Evolutionary conservation across 2,888 invertebrate genomes (phyloP), one percentile per base, ranked within the genome.

Genomic region (Biston stratarius): DNA sequence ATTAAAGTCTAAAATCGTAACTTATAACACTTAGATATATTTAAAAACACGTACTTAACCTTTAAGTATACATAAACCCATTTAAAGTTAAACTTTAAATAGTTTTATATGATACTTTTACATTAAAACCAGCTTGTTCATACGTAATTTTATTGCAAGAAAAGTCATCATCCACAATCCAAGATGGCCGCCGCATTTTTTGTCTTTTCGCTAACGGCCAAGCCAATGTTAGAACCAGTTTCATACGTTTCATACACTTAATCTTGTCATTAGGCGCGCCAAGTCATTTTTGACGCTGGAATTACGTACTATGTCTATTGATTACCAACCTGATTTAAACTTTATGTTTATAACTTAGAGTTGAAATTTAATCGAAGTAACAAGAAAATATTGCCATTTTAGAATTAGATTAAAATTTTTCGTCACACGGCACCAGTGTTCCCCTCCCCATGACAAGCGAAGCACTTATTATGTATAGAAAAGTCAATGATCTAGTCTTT

Each of bases 191-290:
- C 69, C 76, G 68, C 61, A 67, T 88, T 89, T 85, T 90, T 88
- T 87, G 87, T 88, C 86, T 87, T 84, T 85, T 75, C 81, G 78
- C 83, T 86, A 87, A 86, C 87, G 86, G 86, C 84, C 79, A 70
- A 77, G 81, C 83, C 82, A 84, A 83, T 84, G 82, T 85, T 85
- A 87, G 83, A 88, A 88, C 89, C 86, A 83, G 89, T 88, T 88
- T 83, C 83, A 81, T 82, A 79, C 81, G 81, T 83, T 84, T 83
- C 84, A 85, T 86, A 84, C 82, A 82, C 85, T 83, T 87, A 88
- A 89, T 89, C 89, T 88, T 87, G 90, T 89, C 89, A 90, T 89
- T 90, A 89, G 85, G 84, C 84, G 79, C 82, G 85, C 82, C 83
- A 86, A 85, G 83, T 85, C 82, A 84, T 86, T 86, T 86, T 87